These are phyloP conservation scores for Drosophila putrida DNA, from an alignment of 2,888 invertebrate species.

Conservation along the genomic window DNA sequence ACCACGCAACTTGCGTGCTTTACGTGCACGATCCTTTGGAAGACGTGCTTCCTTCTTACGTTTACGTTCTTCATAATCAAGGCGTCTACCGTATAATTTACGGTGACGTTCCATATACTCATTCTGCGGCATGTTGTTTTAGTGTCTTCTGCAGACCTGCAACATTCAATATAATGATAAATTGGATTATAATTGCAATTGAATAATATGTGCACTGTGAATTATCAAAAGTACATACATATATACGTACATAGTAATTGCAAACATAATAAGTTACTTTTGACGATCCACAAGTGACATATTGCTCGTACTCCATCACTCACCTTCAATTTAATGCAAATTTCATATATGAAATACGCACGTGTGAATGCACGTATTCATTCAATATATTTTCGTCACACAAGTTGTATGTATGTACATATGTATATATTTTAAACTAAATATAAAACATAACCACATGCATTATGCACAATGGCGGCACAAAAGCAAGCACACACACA, in stretches of 20 bases:
- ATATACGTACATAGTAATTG: conserved; percentile 27
- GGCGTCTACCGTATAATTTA: conserved; percentile 97
- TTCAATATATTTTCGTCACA: not conserved
- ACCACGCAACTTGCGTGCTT: conserved; percentile 96
- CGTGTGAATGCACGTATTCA: too few relatives aligned
- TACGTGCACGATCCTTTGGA: conserved; percentile 95
- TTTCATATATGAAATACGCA: conserved; percentile 3
- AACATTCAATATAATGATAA: conserved; percentile 39
- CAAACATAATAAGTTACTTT: conserved; percentile 31
- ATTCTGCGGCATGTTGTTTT: conserved; percentile 95
- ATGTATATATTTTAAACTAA: conserved; percentile 16
- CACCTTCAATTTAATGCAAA: conserved; percentile 11
- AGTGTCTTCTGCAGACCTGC: conserved; percentile 38
- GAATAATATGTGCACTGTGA: conserved; percentile 51
- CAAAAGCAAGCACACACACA: not conserved
- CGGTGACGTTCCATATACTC: conserved; percentile 99
- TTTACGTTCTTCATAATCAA: conserved; percentile 99
- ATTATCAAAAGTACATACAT: conserved; percentile 46
- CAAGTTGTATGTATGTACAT: conserved; percentile 24
- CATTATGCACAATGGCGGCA: conserved; percentile 5
- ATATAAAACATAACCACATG: conserved; percentile 8
- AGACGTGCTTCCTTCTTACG: conserved; percentile 97
- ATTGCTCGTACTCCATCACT: conserved; percentile 27
- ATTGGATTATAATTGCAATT: conserved; percentile 8
- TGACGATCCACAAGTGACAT: conserved; percentile 56